Evolutionary conservation across 2,113 vertebrate species (phyloP).

Genomic region (Cebus imitator): DNA sequence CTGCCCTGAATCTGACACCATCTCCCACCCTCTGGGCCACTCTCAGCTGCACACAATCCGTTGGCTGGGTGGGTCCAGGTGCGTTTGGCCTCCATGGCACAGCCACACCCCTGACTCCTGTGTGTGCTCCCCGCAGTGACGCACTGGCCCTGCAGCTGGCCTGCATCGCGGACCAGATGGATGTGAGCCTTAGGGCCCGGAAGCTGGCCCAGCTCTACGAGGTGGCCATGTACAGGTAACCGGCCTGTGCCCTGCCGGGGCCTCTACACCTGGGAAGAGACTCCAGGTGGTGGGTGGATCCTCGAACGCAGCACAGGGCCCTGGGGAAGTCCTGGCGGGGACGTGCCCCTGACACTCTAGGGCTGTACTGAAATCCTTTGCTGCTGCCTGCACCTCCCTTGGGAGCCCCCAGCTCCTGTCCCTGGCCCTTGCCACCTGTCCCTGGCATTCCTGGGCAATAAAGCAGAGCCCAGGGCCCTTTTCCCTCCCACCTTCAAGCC

Average conservation of each 20-base stretch:
- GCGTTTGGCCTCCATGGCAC: rapidly evolving
- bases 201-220: slow-evolving; percentile 16
- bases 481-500: background rate
- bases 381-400: rapidly evolving
- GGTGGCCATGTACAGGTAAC: slow-evolving; percentile 63
- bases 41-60: too few relatives aligned
- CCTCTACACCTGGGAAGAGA: background rate
- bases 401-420: background rate
- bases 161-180: slow-evolving; percentile 89
- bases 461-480: background rate
- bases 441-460: background rate
- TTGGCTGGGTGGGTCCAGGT: background rate
- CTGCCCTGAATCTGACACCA: background rate
- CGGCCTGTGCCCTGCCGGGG: too few relatives aligned
- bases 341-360: rapidly evolving
- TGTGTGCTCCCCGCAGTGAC: slow-evolving; percentile 69
- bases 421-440: rapidly evolving
- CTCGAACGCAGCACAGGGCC: background rate
- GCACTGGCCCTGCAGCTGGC: slow-evolving; percentile 89
- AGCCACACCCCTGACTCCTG: background rate
- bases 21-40: background rate
- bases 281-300: background rate
- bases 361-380: background rate
- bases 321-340: background rate
- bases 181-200: slow-evolving; percentile 57